phyloP scores from a whole-genome alignment of 2,888 invertebrate genomes.

The Lasioglossum calceatum region DNA sequence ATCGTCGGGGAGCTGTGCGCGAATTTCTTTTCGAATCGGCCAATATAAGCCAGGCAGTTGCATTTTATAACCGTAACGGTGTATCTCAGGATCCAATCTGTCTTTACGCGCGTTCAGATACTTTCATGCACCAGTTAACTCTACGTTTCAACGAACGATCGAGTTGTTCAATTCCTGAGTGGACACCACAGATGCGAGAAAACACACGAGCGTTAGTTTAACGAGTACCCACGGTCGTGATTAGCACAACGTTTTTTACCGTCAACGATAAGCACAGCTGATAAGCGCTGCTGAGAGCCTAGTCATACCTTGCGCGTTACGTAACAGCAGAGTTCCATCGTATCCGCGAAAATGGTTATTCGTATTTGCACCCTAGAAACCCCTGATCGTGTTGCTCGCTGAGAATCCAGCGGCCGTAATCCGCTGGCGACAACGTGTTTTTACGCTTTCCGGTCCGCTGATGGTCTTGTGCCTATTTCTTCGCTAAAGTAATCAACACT shows the following conservation, averaged over 20 bases:
- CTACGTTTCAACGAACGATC: neutral
- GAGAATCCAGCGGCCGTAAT: slow-evolving; percentile 23
- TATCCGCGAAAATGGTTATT: slow-evolving; percentile 53
- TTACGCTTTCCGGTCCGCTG: slow-evolving; percentile 17
- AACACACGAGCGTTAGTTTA: slow-evolving; percentile 17
- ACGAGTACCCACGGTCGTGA: slow-evolving; percentile 21
- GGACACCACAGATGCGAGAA: neutral
- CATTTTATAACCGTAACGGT: neutral
- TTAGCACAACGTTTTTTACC: slow-evolving; percentile 47
- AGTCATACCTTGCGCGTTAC: slow-evolving; percentile 45
- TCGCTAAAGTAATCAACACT: neutral
- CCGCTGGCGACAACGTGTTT: slow-evolving; percentile 29
- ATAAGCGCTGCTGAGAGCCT: slow-evolving; percentile 52
- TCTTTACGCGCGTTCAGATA: slow-evolving; percentile 4
- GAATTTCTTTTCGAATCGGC: neutral
- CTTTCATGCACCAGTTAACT: neutral
- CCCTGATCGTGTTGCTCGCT: slow-evolving; percentile 36
- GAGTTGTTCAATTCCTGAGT: slow-evolving; percentile 28
- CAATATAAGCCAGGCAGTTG: neutral
- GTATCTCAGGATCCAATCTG: neutral
- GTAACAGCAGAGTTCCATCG: slow-evolving; percentile 17
- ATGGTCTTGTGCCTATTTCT: neutral
- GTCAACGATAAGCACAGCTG: slow-evolving; percentile 34
- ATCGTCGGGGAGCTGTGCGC: neutral
- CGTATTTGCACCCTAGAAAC: slow-evolving; percentile 53